A percentile compares a stretch with the other conserved stretches of the same genome.
Conservation (phyloP, 2,113 vertebrate species). For the Calidris pygmaea region DNA sequence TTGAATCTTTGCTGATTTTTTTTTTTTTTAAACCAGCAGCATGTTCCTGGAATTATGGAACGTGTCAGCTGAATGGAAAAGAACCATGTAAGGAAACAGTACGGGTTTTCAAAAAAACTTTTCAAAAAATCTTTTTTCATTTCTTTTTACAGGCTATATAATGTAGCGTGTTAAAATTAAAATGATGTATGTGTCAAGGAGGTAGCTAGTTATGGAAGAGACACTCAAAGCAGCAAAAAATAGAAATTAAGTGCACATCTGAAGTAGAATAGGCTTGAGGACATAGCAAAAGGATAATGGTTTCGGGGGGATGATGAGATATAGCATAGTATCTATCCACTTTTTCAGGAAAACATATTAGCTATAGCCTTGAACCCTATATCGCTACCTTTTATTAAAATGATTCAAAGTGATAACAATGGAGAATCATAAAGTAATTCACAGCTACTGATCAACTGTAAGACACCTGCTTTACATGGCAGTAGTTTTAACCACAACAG, state of each 20-base stretch:
- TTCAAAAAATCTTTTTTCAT: neutral
- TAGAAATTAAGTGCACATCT: neutral
- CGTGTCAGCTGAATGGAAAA: neutral
- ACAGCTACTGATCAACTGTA: neutral
- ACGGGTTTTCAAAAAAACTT: neutral
- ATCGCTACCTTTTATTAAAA: neutral
- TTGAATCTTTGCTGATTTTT: neutral
- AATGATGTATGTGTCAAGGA: neutral
- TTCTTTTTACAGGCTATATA: neutral
- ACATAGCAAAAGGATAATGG: neutral
- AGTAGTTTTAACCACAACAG: neutral
- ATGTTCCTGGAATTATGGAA: neutral
- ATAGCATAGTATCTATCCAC: neutral
- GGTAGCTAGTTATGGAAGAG: neutral
- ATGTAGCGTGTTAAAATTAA: accelerated
- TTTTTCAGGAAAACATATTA: neutral
- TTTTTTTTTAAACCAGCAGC: neutral
- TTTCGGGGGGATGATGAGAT: neutral
- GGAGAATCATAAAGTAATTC: neutral
- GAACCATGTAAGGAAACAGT: neutral
- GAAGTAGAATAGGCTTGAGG: neutral
- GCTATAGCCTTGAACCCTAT: neutral
- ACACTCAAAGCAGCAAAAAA: neutral
- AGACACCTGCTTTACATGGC: neutral
- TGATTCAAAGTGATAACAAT: neutral